phyloP scores from a whole-genome alignment of 2,888 invertebrate species.

The Shargacucullia verbasci region DNA sequence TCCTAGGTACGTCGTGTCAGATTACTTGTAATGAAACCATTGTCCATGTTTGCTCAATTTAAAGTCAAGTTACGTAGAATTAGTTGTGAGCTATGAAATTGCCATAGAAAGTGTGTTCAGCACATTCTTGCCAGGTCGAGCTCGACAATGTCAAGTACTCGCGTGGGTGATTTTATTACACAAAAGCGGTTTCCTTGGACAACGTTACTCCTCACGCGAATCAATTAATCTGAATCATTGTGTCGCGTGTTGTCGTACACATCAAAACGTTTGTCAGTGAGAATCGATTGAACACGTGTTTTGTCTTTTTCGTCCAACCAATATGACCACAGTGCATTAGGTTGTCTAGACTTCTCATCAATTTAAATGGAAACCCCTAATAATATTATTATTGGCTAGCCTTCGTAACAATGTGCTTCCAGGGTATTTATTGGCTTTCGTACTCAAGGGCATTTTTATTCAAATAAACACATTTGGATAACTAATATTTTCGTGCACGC shows the following conservation, averaged over 20 bases:
- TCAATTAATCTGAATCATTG: constrained; percentile 76
- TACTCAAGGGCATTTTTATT: constrained; percentile 53
- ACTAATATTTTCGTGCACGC: constrained; percentile 56
- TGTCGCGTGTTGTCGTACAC: constrained; percentile 68
- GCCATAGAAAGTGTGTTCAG: constrained; percentile 28
- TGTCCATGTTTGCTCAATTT: constrained; percentile 11
- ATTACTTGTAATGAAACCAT: constrained; percentile 8
- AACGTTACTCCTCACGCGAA: constrained; percentile 66
- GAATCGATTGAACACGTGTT: constrained; percentile 61
- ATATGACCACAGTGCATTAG: constrained; percentile 16
- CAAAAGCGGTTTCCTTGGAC: constrained; percentile 64
- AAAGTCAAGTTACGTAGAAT: constrained; percentile 19
- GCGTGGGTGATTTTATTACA: constrained; percentile 71
- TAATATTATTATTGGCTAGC: constrained; percentile 35
- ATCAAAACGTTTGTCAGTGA: constrained; percentile 59
- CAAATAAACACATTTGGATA: constrained; percentile 43
- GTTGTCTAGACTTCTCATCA: constrained; percentile 53
- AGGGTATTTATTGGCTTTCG: constrained; percentile 16
- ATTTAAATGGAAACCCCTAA: constrained; percentile 40
- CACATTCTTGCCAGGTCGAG: constrained; percentile 14
- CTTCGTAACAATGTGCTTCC: constrained; percentile 15
- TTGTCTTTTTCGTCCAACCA: constrained; percentile 43
- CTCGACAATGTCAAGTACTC: constrained; percentile 67
- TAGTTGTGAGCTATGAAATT: constrained; percentile 21
- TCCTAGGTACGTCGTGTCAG: neutral